phyloP scores from a whole-genome alignment of 1,140 invertebrate species.

The Nymphalis io region DNA sequence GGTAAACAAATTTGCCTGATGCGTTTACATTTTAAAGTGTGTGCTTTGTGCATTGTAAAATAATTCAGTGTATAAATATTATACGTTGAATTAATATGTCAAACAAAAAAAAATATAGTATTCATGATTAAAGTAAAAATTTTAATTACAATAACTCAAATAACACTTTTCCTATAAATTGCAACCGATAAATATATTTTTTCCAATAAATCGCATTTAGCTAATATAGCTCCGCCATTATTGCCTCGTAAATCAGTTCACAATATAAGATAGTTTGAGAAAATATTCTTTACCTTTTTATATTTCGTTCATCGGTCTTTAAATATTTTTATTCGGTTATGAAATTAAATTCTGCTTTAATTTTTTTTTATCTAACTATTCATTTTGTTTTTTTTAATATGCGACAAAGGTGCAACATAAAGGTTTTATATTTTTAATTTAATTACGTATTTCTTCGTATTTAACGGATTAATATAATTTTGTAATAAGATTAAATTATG shows the following conservation, averaged over 20 bases:
- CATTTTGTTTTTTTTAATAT: too few relatives aligned
- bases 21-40: constrained; percentile 5
- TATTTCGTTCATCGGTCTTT: not conserved
- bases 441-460: too few relatives aligned
- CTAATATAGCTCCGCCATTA: constrained; percentile 22
- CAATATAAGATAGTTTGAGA: constrained; percentile 3
- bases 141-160: too few relatives aligned
- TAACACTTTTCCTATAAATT: constrained; percentile 11
- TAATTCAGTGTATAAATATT: not conserved
- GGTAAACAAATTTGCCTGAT: constrained; percentile 13
- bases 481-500: not conserved
- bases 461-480: not conserved
- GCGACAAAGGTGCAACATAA: too few relatives aligned
- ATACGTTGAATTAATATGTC: too few relatives aligned
- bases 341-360: not conserved
- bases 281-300: constrained; percentile 8
- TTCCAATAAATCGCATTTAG: constrained; percentile 16
- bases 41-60: not conserved
- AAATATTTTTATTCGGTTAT: not conserved
- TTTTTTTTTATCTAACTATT: too few relatives aligned
- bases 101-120: too few relatives aligned
- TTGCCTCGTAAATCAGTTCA: constrained; percentile 28
- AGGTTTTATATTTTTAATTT: too few relatives aligned
- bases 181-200: constrained; percentile 23
- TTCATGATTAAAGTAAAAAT: too few relatives aligned